phyloP scores from a whole-genome alignment of 2,888 invertebrate genomes.

The Tupiocoris notatus region DNA sequence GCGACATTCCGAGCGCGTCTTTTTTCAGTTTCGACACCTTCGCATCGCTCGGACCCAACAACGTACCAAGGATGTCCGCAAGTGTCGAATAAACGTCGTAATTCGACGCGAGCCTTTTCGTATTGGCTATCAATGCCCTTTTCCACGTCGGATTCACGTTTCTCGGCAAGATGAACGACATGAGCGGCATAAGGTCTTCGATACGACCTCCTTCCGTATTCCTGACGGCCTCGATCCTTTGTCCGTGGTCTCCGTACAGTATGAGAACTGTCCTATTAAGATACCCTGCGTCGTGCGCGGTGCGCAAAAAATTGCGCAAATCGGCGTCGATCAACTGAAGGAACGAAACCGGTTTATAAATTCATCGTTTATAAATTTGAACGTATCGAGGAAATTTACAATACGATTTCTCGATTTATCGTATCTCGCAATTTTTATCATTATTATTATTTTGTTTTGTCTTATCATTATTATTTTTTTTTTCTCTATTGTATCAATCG shows the following conservation, averaged over 20 bases:
- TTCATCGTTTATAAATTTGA: too few species aligned
- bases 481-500: too few species aligned
- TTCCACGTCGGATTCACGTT: constrained; percentile 47
- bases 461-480: too few species aligned
- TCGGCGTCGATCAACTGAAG: constrained; percentile 51
- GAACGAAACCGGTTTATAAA: too few species aligned
- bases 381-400: too few species aligned
- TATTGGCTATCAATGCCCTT: constrained; percentile 44
- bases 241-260: constrained; percentile 52
- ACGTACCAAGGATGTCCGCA: constrained; percentile 47
- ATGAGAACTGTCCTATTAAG: constrained; percentile 51
- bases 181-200: constrained; percentile 52
- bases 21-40: constrained; percentile 3
- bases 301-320: constrained; percentile 48
- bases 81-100: constrained; percentile 50
- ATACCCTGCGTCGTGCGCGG: constrained; percentile 48
- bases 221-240: constrained; percentile 51
- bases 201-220: constrained; percentile 51
- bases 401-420: too few species aligned
- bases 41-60: constrained; percentile 30
- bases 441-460: too few species aligned
- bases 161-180: constrained; percentile 50
- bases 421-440: too few species aligned
- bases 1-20: constrained; percentile 38
- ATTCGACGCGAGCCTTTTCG: constrained; percentile 48